phyloP scores from a whole-genome alignment of 1,140 invertebrate genomes.

The Akabosia matsudoensis region DNA sequence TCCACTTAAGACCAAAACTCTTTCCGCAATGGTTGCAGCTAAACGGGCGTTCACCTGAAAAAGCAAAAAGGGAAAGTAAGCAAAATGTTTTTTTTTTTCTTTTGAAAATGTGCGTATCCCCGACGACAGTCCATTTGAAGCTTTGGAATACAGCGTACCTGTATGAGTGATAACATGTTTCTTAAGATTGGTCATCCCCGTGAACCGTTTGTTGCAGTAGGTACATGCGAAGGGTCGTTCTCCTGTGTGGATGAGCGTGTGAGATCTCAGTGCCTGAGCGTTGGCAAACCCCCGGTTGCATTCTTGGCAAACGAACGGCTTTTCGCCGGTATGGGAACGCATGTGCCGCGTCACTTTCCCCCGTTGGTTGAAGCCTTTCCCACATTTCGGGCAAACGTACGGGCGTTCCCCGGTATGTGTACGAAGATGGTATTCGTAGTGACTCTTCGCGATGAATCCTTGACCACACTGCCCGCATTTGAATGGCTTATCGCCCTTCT shows the following conservation, averaged over 20 bases:
- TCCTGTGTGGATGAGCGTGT: constrained; percentile 45
- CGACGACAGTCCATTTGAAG: too few species aligned
- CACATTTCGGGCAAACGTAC: constrained; percentile 58
- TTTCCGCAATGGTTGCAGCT: constrained; percentile 58
- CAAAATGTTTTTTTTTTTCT: not conserved
- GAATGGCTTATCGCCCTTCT: constrained; percentile 43
- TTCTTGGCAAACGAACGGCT: constrained; percentile 45
- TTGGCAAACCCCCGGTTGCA: constrained; percentile 46
- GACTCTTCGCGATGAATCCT: constrained; percentile 48
- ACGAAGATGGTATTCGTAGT: constrained; percentile 47
- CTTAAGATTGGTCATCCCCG: constrained; percentile 51
- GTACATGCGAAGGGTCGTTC: constrained; percentile 51
- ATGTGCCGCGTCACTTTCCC: constrained; percentile 50
- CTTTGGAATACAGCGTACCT: constrained; percentile 37
- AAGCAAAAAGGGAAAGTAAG: not conserved
- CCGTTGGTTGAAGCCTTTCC: constrained; percentile 54
- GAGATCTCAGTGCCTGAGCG: constrained; percentile 44
- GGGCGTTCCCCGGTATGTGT: constrained; percentile 57
- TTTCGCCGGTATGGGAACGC: constrained; percentile 47
- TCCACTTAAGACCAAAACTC: constrained; percentile 53
- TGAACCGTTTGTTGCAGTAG: constrained; percentile 51
- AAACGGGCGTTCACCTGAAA: constrained; percentile 57
- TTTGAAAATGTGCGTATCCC: not conserved
- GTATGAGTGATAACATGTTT: constrained; percentile 52
- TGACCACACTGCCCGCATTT: constrained; percentile 47